Conservation (phyloP, 2,888 invertebrate species). For the Rhamphomyia laevipes region DNA sequence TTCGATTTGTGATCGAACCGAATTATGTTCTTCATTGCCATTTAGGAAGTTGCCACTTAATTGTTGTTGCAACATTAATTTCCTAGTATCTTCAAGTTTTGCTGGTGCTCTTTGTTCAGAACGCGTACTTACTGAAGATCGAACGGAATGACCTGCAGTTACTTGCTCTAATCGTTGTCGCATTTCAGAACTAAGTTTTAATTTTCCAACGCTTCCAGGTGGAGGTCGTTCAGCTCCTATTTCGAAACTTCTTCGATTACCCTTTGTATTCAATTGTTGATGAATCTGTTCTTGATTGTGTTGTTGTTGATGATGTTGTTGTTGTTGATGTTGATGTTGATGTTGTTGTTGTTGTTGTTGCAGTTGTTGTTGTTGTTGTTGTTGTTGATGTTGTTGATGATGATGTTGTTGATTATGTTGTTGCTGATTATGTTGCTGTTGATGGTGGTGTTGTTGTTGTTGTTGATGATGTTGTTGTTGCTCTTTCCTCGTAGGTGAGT, state of each 20-base stretch:
- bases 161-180: slow-evolving; percentile 77
- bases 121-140: slow-evolving; percentile 60
- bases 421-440: slow-evolving; percentile 6
- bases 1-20: slow-evolving; percentile 44
- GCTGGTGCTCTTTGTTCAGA: slow-evolving; percentile 61
- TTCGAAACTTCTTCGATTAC: slow-evolving; percentile 52
- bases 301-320: slow-evolving; percentile 8
- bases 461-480: slow-evolving; percentile 23
- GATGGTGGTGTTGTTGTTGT: slow-evolving; percentile 6
- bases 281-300: slow-evolving; percentile 13
- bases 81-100: slow-evolving; percentile 76
- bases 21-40: slow-evolving; percentile 22
- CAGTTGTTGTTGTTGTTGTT: slow-evolving; percentile 10
- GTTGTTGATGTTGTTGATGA: slow-evolving; percentile 22
- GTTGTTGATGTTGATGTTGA: slow-evolving; percentile 22
- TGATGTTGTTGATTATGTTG: slow-evolving; percentile 5
- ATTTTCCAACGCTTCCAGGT: slow-evolving; percentile 80
- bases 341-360: slow-evolving; percentile 8
- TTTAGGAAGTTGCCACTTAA: slow-evolving; percentile 45
- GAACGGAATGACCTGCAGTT: slow-evolving; percentile 76
- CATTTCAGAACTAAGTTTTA: slow-evolving; percentile 87
- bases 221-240: slow-evolving; percentile 71
- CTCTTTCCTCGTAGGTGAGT: slow-evolving; percentile 4
- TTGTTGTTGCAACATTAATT: slow-evolving; percentile 75
- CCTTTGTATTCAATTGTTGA: slow-evolving; percentile 20